These are phyloP conservation scores for Sceliomorpha sp. DNA, from an alignment of 2,888 invertebrate genomes.

Conservation along the genomic window DNA sequence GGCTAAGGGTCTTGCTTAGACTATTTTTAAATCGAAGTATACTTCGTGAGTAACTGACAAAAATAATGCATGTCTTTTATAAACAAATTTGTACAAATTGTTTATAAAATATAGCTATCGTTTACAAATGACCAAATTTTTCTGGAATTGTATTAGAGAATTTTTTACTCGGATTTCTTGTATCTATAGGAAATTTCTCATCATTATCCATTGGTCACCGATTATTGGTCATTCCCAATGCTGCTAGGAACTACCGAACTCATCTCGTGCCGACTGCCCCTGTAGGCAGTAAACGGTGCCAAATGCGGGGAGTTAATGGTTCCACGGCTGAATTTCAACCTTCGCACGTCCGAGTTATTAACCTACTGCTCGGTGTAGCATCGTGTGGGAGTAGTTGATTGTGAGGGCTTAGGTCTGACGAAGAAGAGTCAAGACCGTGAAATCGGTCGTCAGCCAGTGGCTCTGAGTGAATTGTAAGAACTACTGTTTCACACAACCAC, in stretches of 20 bases:
- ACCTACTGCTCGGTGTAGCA: constrained; percentile 30
- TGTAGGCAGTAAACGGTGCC: constrained; percentile 47
- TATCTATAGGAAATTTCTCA: too few species aligned
- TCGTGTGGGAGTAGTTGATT: constrained; percentile 39
- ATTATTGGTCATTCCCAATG: constrained; percentile 59
- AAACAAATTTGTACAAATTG: too few species aligned
- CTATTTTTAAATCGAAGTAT: too few species aligned
- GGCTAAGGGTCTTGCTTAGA: too few species aligned
- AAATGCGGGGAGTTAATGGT: constrained; percentile 63
- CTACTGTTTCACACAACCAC: constrained; percentile 16
- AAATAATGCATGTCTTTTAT: too few species aligned
- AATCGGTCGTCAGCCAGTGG: constrained; percentile 65
- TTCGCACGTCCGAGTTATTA: constrained; percentile 59
- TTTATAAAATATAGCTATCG: too few species aligned
- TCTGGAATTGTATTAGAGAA: too few species aligned
- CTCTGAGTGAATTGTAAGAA: constrained; percentile 31
- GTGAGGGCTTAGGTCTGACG: constrained; percentile 26
- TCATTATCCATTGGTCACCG: constrained; percentile 72
- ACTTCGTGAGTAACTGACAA: too few species aligned
- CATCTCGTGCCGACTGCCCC: constrained; percentile 29
- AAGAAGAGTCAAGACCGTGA: constrained; percentile 60
- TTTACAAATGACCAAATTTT: too few species aligned
- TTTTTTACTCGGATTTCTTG: too few species aligned
- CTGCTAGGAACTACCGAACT: constrained; percentile 49
- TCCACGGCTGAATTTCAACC: constrained; percentile 62